Percentiles rank a stretch among this genome's conserved stretches.
These are phyloP conservation scores for Prenolepis imparis DNA, from an alignment of 2,888 invertebrate species.

Conservation along the genomic window DNA sequence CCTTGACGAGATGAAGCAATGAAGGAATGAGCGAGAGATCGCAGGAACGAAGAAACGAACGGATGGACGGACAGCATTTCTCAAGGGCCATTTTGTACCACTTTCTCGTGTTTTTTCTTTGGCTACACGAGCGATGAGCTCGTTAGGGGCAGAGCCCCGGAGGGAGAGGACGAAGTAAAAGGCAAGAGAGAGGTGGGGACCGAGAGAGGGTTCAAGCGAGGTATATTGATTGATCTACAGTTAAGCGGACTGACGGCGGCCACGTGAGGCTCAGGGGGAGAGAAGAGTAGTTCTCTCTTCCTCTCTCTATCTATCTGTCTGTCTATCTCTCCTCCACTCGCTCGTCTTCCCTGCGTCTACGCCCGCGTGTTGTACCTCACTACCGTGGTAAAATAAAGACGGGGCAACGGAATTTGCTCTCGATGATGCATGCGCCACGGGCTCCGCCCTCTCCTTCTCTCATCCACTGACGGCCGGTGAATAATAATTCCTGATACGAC, in stretches of 20 bases:
- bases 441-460: slow-evolving; percentile 71
- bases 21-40: slow-evolving; percentile 19
- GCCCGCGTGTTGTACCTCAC: slow-evolving; percentile 48
- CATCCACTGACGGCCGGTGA: slow-evolving; percentile 74
- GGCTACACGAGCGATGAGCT: slow-evolving; percentile 80
- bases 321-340: slow-evolving; percentile 36
- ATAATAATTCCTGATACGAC: slow-evolving; percentile 79
- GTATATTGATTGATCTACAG: slow-evolving; percentile 84
- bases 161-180: slow-evolving; percentile 70
- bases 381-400: slow-evolving; percentile 74
- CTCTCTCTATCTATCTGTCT: slow-evolving; percentile 28
- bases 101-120: slow-evolving; percentile 81
- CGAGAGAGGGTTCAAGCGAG: slow-evolving; percentile 74
- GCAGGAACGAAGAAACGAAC: slow-evolving; percentile 41
- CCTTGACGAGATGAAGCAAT: slow-evolving; percentile 34
- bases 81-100: slow-evolving; percentile 82
- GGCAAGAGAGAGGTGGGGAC: slow-evolving; percentile 61
- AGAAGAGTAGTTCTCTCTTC: slow-evolving; percentile 61
- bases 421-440: slow-evolving; percentile 77
- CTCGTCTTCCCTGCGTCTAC: slow-evolving; percentile 18
- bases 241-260: slow-evolving; percentile 81
- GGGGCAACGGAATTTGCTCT: slow-evolving; percentile 77
- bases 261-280: slow-evolving; percentile 74
- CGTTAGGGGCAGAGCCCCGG: slow-evolving; percentile 79
- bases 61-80: slow-evolving; percentile 77